Evolutionary conservation across 2,113 vertebrate species (phyloP).

Genomic region (Hipposideros armiger): DNA sequence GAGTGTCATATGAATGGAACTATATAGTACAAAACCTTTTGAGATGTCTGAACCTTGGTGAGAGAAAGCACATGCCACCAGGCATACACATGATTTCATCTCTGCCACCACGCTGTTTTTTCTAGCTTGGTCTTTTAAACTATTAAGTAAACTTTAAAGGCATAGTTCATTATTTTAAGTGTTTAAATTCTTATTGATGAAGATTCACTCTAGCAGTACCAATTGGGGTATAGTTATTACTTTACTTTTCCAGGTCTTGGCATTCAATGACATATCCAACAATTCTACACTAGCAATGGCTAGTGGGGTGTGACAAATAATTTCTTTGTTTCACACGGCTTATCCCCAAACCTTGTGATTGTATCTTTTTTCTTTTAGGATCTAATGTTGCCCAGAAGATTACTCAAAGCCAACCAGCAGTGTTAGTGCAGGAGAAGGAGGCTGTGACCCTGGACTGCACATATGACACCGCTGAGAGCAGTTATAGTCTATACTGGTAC

Average conservation of each 20-base stretch:
- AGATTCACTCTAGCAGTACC: background rate
- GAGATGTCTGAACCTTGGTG: background rate
- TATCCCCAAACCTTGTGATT: background rate
- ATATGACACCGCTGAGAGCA: background rate
- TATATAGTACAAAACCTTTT: background rate
- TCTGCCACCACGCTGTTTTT: background rate
- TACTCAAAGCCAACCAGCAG: background rate
- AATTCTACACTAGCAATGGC: background rate
- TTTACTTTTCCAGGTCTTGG: background rate
- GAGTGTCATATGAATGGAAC: background rate
- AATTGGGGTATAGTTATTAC: background rate
- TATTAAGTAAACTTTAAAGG: background rate
- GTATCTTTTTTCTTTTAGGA: background rate
- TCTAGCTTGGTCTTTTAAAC: background rate
- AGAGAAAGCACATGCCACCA: background rate
- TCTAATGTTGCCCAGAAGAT: background rate
- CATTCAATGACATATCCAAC: background rate
- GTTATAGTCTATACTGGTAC: no score
- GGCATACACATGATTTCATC: background rate
- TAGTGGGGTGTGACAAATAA: background rate
- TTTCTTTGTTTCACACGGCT: background rate
- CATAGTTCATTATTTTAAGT: background rate
- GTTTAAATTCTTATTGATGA: background rate
- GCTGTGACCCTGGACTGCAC: conserved; percentile 32
- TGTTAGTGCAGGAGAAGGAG: background rate